phyloP scores from a whole-genome alignment of 2,797 vertebrate genomes.

The Heterohyrax brucei region DNA sequence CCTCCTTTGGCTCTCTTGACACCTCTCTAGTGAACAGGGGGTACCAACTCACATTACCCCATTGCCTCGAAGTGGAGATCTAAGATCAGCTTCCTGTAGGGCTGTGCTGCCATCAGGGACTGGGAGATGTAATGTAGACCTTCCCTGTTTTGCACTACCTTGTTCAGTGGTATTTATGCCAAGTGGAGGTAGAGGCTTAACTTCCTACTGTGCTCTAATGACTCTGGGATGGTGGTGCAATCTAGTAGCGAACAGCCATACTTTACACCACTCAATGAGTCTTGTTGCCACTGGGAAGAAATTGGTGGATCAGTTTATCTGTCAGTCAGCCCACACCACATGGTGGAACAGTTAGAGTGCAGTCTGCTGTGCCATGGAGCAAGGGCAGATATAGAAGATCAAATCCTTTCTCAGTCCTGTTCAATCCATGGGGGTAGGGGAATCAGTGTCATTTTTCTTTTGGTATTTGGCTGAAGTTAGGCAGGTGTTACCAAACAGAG shows the following conservation, averaged over 20 bases:
- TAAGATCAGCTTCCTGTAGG: neutral
- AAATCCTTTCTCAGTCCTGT: neutral
- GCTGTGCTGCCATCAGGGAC: neutral
- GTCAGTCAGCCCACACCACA: neutral
- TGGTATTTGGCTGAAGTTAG: no score
- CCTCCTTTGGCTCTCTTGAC: neutral
- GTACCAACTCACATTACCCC: no score
- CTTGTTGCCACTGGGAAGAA: neutral
- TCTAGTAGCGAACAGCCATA: neutral
- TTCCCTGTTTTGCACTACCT: neutral
- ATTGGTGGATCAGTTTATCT: no score
- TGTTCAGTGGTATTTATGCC: neutral
- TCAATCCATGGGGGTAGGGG: neutral
- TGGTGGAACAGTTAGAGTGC: neutral
- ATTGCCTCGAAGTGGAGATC: neutral
- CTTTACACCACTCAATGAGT: neutral
- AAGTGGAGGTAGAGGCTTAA: neutral
- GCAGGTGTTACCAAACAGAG: no score
- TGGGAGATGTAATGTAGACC: neutral
- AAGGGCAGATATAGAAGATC: neutral
- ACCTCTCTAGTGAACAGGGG: neutral
- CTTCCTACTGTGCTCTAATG: neutral
- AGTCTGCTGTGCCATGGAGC: neutral
- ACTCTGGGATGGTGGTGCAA: neutral
- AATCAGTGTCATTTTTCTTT: neutral